Percentiles rank a stretch among this genome's conserved stretches.
Conservation (phyloP, 2,888 invertebrate genomes). For the Xanthia togata region DNA sequence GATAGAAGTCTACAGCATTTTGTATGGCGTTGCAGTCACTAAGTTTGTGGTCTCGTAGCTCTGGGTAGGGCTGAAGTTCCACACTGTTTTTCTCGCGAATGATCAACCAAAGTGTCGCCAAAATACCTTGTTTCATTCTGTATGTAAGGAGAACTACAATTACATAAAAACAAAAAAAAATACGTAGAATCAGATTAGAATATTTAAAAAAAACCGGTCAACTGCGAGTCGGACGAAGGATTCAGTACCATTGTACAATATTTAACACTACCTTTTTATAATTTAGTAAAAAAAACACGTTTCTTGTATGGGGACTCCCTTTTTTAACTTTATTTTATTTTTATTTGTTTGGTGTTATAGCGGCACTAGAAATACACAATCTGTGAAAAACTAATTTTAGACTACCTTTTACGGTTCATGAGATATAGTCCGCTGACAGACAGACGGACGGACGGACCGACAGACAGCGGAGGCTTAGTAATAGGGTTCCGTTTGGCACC, state of each 20-base stretch:
- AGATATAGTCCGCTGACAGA: too few species aligned
- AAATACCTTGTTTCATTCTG: conserved; percentile 91
- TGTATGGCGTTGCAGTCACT: conserved; percentile 92
- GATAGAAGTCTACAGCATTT: conserved; percentile 92
- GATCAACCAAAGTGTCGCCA: conserved; percentile 91
- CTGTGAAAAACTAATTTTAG: too few species aligned
- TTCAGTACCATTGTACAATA: neutral
- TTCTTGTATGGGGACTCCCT: too few species aligned
- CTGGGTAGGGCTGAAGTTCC: conserved; percentile 91
- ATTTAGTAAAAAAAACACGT: too few species aligned
- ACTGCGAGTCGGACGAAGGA: neutral
- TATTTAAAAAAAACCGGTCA: neutral
- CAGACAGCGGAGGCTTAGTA: too few species aligned
- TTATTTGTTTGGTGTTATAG: too few species aligned
- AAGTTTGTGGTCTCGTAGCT: conserved; percentile 91
- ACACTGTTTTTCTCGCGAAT: conserved; percentile 71
- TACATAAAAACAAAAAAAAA: neutral
- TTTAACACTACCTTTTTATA: too few species aligned
- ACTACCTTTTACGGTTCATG: too few species aligned
- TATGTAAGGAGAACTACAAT: conserved; percentile 16
- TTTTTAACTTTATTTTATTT: too few species aligned
- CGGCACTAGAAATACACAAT: too few species aligned
- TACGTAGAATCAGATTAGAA: neutral
- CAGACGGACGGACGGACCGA: too few species aligned
- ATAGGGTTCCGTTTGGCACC: too few species aligned